These are phyloP conservation scores for Urechis unicinctus DNA, from an alignment of 2,888 invertebrate genomes.

Conservation along the genomic window DNA sequence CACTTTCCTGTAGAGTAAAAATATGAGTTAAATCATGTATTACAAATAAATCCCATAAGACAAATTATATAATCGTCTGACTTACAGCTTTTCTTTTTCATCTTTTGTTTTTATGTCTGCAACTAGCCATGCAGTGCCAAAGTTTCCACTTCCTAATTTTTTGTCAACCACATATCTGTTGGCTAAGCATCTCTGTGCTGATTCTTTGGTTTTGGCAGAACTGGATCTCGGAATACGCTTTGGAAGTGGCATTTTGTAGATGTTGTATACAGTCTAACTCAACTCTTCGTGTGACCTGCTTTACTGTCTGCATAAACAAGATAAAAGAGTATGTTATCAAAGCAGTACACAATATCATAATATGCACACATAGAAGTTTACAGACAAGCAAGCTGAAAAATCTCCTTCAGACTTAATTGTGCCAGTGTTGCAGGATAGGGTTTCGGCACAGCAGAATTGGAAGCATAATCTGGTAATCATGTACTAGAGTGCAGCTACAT, in stretches of 20 bases:
- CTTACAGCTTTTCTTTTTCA: constrained; percentile 31
- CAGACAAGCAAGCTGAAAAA: no score
- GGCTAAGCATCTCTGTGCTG: constrained; percentile 25
- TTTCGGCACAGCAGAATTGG: no score
- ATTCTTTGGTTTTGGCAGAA: neutral
- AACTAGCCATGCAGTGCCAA: constrained; percentile 46
- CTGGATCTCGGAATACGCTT: neutral
- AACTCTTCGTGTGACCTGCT: no score
- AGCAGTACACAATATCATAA: no score
- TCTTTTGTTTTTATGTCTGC: constrained; percentile 33
- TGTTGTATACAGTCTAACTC: no score
- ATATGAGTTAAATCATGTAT: neutral
- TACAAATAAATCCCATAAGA: neutral
- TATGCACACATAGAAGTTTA: no score
- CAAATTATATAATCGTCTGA: constrained; percentile 1
- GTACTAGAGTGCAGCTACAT: no score
- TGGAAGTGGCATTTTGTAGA: neutral
- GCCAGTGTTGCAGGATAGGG: no score
- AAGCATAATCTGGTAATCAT: no score
- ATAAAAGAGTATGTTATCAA: no score
- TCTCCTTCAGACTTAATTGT: no score
- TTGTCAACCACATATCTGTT: constrained; percentile 45
- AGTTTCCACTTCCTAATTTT: constrained; percentile 49
- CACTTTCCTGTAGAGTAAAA: constrained; percentile 39
- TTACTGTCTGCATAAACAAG: no score